phyloP scores from a whole-genome alignment of 2,797 vertebrate species.

The Zonotrichia albicollis region DNA sequence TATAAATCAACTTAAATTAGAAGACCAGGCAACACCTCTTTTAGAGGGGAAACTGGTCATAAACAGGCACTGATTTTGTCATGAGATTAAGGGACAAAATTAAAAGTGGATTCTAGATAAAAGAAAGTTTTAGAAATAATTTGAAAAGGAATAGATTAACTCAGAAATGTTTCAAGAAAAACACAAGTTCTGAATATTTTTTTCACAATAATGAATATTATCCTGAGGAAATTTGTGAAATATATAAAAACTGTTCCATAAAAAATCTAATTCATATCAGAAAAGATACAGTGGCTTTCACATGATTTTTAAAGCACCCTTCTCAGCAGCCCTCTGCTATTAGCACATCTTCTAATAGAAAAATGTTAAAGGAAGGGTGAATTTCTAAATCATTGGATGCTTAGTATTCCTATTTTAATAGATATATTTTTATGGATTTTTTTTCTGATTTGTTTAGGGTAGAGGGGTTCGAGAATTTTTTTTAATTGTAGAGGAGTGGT shows the following conservation, averaged over 20 bases:
- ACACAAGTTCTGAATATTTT: background rate
- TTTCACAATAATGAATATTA: background rate
- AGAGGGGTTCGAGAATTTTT: fast-evolving
- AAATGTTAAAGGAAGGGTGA: background rate
- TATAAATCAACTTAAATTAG: background rate
- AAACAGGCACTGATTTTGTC: background rate
- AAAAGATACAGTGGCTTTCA: background rate
- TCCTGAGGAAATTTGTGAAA: background rate
- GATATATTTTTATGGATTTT: background rate
- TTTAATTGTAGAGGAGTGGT: background rate
- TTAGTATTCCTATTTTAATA: background rate
- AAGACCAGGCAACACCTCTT: background rate
- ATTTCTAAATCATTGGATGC: background rate
- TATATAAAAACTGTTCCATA: background rate
- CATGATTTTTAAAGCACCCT: background rate
- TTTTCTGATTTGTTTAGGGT: background rate
- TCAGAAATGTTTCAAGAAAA: background rate
- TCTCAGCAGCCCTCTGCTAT: background rate
- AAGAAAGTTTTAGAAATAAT: background rate
- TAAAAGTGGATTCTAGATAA: background rate
- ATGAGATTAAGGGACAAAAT: background rate
- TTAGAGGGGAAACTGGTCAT: background rate
- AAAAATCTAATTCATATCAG: background rate
- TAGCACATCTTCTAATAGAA: background rate
- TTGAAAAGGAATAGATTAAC: background rate